Evolutionary conservation across 1,140 invertebrate species (phyloP), one percentile per base, ranked within the genome.

Genomic region (Neodiprion lecontei): DNA sequence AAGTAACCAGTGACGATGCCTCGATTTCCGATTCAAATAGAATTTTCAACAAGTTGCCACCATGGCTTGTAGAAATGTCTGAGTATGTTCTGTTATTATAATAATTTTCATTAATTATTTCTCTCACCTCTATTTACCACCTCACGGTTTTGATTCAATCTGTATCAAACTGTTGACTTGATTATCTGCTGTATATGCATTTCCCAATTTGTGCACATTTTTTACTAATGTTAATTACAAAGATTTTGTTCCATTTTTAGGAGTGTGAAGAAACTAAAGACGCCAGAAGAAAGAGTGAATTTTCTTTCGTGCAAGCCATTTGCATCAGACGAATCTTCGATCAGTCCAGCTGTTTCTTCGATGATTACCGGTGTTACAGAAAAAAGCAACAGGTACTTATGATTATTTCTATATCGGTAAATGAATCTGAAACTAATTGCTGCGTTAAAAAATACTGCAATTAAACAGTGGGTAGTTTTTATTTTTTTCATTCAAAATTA

Each of bases 51-150:
- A 78, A 81, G 76, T 65, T 81, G 23, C 82, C 82, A 74, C 73
- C 79, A 40, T 83, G 82, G 82, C 75, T 83, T 10, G 3, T 79
- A 71, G 82, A 83, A 75, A 83, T 83, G 82, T 75, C 78, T 1
- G 78, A 82, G 82, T 83, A 78, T 67, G 77, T 81, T 76, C 10
- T 2, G 21, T 61, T 14, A 70, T 61, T 1, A 40, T 40, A 40
- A 40, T 78, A 8, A 67, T 76, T 53, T 68, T 48, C 17, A 21
- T 66, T 23, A 73, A 70, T 8, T 53, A 66, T 66, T 75, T 50
- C 53, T 21, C n/a, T 17, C 4, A 70, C 69, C 23, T 67, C 48
- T 9, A 11, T 21, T 9, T 11, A 68, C 23, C 14, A 53, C 76
- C 49, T n/a, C 69, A 11, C 5, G 48, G 40, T 47, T 77, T 68